phyloP scores from a whole-genome alignment of 2,797 vertebrate genomes.

The Propithecus perrieri region DNA sequence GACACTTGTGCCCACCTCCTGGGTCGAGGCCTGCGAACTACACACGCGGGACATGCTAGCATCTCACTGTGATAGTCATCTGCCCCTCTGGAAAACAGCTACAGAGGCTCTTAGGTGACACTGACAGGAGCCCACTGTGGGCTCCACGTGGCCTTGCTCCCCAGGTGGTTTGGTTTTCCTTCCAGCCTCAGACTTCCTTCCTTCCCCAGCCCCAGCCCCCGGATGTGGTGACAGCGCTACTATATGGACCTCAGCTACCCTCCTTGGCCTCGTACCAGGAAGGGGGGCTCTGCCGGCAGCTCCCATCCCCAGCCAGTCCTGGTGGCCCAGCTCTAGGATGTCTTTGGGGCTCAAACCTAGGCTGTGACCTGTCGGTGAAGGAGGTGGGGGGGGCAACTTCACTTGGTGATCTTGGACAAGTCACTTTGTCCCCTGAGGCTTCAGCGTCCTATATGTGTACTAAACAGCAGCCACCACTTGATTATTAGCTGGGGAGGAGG shows the following conservation, averaged over 20 bases:
- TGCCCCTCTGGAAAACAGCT: background rate
- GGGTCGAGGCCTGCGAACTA: background rate
- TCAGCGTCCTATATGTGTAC: background rate
- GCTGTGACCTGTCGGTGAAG: background rate
- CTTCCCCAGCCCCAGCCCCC: slow-evolving; percentile 44
- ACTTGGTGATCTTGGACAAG: background rate
- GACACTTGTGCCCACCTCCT: background rate
- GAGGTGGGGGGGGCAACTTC: background rate
- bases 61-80: background rate
- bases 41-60: too few species aligned
- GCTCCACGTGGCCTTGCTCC: background rate
- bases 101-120: background rate
- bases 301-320: background rate
- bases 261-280: background rate
- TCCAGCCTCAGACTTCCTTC: slow-evolving; percentile 81
- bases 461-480: background rate
- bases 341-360: background rate
- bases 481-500: background rate
- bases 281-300: background rate
- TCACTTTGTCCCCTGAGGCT: background rate
- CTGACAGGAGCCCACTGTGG: background rate
- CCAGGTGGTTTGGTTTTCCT: slow-evolving; percentile 75
- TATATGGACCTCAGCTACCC: slow-evolving; percentile 48
- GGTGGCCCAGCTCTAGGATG: background rate
- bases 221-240: slow-evolving; percentile 75